Evolutionary conservation across 2,888 invertebrate species (phyloP).

Genomic region (Erannis defoliaria): DNA sequence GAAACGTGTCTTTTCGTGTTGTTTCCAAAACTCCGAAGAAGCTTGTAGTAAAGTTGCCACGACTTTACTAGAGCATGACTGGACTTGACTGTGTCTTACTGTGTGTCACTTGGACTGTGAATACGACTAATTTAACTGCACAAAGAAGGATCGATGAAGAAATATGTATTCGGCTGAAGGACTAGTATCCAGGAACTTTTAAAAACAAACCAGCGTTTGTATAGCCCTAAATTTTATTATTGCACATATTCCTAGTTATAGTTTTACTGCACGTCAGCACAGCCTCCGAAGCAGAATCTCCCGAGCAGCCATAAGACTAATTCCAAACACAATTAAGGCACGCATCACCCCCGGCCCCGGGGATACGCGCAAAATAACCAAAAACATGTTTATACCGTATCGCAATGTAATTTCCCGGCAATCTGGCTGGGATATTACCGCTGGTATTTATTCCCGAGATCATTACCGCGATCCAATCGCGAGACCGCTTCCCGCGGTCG

Average conservation of each 20-base stretch:
- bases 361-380: constrained; percentile 47
- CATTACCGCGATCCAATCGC: constrained; percentile 75
- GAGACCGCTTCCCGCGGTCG: constrained; percentile 57
- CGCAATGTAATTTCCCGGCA: constrained; percentile 56
- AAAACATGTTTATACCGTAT: constrained; percentile 50
- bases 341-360: constrained; percentile 34
- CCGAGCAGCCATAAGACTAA: constrained; percentile 33
- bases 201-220: too few relatives aligned
- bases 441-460: constrained; percentile 75
- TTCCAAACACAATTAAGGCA: constrained; percentile 41
- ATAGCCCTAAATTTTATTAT: too few relatives aligned
- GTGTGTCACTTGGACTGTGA: too few relatives aligned
- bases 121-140: too few relatives aligned
- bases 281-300: neutral
- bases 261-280: neutral
- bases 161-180: too few relatives aligned
- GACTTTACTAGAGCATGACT: too few relatives aligned
- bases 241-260: neutral
- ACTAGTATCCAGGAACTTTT: too few relatives aligned
- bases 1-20: too few relatives aligned
- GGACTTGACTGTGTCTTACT: too few relatives aligned
- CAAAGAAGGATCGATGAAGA: too few relatives aligned
- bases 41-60: too few relatives aligned
- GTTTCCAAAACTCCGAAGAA: too few relatives aligned
- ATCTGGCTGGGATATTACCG: constrained; percentile 68